Base-by-base conservation (phyloP, 2,113 vertebrate genomes). In the Sinocyclocheilus rhinocerous region DNA sequence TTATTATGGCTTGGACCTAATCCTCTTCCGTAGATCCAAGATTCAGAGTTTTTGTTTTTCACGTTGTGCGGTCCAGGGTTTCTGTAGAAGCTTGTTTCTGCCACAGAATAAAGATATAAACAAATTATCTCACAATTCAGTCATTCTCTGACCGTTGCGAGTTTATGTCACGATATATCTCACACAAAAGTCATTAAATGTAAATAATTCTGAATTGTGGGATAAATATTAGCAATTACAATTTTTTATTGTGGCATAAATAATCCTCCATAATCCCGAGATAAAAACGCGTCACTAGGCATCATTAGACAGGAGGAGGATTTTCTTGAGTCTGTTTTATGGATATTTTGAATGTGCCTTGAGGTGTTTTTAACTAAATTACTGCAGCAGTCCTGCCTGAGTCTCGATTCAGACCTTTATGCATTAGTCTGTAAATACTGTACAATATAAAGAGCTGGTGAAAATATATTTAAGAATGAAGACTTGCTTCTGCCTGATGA, bases 341-440 rank as follows among this genome's bases (percentile, higher is more conserved):
- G 24, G 57, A 7, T 48, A 7, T 52, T 82, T 22, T 73, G 67
- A 84, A 73, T 87, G 81, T 80, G 57, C 59, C 15, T 52, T 67
- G 73, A 42, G 59, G 45, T 77, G 63, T 67, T 42, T 52, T 20
- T 75, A 59, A 42, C 20, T 59, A 11, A 57, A 22, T 13, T 42
- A 39, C 42, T 67, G 57, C 13, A 52, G 48, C 70, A 29, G 67
- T 80, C 78, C 76, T 76, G 78, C n/a, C 76, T 77, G 75, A 82
- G 29, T 52, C 81, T 73, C 26, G n/a, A 69, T 65, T 59, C 84
- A 57, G 65, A 73, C 12, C 24, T 55, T 86, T 78, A 77, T 90
- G 84, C 90, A 90, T 89, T 88, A 78, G 48, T 52, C 55, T 91
- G 89, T 90, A 89, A 76, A 91, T 91, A 91, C 9, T 88, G 89